These are phyloP conservation scores for Trichomycterus rosablanca DNA, from an alignment of 2,113 vertebrate genomes.

Conservation along the genomic window DNA sequence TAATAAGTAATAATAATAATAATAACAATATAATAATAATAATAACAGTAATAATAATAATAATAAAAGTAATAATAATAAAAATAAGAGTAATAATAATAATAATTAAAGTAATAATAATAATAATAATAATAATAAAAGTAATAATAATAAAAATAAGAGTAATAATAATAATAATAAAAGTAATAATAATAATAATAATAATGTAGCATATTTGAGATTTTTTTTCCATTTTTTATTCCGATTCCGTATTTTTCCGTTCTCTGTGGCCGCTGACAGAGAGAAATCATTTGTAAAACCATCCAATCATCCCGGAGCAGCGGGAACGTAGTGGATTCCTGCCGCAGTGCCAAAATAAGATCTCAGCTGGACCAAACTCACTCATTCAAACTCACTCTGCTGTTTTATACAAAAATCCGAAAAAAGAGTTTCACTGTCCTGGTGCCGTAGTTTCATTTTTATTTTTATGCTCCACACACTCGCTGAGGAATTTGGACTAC, in stretches of 20 bases:
- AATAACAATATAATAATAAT: no score
- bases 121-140: no score
- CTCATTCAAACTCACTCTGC: constrained; percentile 20
- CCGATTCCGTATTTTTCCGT: constrained; percentile 12
- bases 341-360: constrained; percentile 44
- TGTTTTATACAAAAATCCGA: background rate
- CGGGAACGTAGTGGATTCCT: constrained; percentile 34
- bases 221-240: no score
- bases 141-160: no score
- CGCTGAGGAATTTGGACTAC: background rate
- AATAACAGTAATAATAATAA: no score
- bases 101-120: no score
- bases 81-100: no score
- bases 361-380: constrained; percentile 39
- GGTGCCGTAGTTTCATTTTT: background rate
- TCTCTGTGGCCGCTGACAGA: constrained; percentile 16
- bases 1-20: no score
- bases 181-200: no score
- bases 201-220: no score
- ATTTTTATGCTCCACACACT: background rate
- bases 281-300: constrained; percentile 43
- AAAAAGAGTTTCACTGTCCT: background rate
- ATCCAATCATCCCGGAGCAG: constrained; percentile 36
- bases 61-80: no score
- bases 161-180: no score